Base-by-base conservation (phyloP, 2,797 vertebrate genomes). In the Pagetopsis macropterus region DNA sequence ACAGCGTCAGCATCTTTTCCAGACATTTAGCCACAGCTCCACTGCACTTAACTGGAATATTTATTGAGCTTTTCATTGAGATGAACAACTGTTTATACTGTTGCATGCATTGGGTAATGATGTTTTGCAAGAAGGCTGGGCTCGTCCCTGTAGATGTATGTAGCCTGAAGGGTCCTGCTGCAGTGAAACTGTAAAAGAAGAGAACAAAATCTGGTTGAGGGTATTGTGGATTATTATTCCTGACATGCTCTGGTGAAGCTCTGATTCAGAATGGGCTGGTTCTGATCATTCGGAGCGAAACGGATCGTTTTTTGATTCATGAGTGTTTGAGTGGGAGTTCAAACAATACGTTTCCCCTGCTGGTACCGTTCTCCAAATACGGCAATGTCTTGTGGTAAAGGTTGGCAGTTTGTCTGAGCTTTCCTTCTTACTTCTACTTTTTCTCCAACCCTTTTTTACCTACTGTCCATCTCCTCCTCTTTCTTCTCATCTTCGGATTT, bases 151-250 rank as follows among this genome's bases (percentile, higher is more conserved):
- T 45, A 33, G 43, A 72, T 72, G 14, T 37, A 61, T 49, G 62
- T 60, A 63, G 73, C 23, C 66, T 9, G 3, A 49, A 72, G 65
- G 57, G 51, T 49, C 60, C 58, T 27, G 43, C 57, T 70, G 62
- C 56, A 70, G 33, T 37, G 21, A 51, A 46, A 58, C 16, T 65
- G 27, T 27, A 13, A 50, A 65, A 57, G 61, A 50, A 41, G 19
- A 8, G 12, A 19, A 40, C 23, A 41, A 37, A 15, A 37, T 55
- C 55, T 59, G 16, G 62, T 61, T 82, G 50, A 21, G 45, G 46
- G 56, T 63, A 75, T 70, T 60, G 70, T 17, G 65, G 85, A 82
- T 87, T 87, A 87, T 93, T 92, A 87, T 93, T 90, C 70, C 78
- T 88, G 85, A 90, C 73, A 76, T 80, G 91, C 79, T 81, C 83